Percentiles rank a stretch among this genome's conserved stretches.
These are phyloP conservation scores for Atlantisia rogersi DNA, from an alignment of 2,113 vertebrate species.

Conservation along the genomic window DNA sequence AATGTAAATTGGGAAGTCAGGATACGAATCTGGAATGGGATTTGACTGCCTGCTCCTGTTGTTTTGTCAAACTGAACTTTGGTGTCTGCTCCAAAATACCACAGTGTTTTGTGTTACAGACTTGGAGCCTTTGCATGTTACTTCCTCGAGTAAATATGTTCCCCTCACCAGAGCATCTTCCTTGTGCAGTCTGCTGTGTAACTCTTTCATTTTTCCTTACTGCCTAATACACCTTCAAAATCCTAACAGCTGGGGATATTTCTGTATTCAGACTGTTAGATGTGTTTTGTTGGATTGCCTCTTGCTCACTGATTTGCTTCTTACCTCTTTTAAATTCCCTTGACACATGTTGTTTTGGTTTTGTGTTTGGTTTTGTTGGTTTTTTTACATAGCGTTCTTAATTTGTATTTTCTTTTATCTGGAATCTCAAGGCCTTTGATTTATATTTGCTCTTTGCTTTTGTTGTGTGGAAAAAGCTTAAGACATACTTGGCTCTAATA, in stretches of 20 bases:
- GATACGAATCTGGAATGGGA: background rate
- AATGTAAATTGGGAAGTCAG: rapidly evolving
- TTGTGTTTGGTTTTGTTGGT: background rate
- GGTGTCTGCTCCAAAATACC: background rate
- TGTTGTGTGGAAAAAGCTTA: background rate
- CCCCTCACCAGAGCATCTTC: background rate
- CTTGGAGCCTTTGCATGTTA: rapidly evolving
- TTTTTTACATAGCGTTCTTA: background rate
- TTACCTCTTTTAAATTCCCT: background rate
- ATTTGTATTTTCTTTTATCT: background rate
- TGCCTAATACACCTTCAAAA: background rate
- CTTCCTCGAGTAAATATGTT: background rate
- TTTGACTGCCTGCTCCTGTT: background rate
- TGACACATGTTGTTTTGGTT: background rate
- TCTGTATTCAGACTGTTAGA: background rate
- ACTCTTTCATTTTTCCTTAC: background rate
- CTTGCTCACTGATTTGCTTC: background rate
- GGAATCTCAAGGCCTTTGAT: background rate
- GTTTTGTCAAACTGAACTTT: background rate
- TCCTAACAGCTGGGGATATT: background rate
- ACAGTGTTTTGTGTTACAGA: background rate
- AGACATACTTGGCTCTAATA: constrained; percentile 1
- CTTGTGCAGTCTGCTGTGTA: background rate
- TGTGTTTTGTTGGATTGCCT: background rate
- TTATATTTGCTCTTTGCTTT: background rate